A percentile compares a stretch with the other conserved stretches of the same genome.
These are phyloP conservation scores for Paracanthobrama guichenoti DNA, from an alignment of 2,113 vertebrate genomes.

Conservation along the genomic window DNA sequence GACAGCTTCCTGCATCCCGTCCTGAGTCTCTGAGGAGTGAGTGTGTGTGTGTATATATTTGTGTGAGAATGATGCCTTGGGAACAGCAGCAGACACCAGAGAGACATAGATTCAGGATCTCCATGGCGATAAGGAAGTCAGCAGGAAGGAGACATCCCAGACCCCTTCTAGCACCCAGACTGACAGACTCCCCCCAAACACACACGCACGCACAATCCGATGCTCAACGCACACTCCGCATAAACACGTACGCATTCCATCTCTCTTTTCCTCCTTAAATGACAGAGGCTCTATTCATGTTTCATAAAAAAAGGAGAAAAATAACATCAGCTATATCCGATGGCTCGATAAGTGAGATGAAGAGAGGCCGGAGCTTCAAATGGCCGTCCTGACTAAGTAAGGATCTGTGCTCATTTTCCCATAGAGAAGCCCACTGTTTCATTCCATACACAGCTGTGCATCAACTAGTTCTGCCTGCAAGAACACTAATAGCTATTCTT, in stretches of 20 bases:
- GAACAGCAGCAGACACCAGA: conserved; percentile 49
- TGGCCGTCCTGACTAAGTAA: conserved; percentile 49
- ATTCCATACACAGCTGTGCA: neutral
- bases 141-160: conserved; percentile 61
- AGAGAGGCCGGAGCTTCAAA: conserved; percentile 29
- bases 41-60: conserved; percentile 24
- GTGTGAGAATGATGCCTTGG: conserved; percentile 45
- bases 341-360: conserved; percentile 54
- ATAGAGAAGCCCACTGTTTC: conserved; percentile 38
- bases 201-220: conserved; percentile 27
- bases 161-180: conserved; percentile 59
- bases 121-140: conserved; percentile 56
- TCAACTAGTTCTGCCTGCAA: neutral
- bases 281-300: conserved; percentile 74
- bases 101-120: conserved; percentile 54
- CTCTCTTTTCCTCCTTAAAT: conserved; percentile 51
- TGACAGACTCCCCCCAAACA: conserved; percentile 56
- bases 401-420: conserved; percentile 42
- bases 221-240: conserved; percentile 4
- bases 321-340: conserved; percentile 74
- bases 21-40: conserved; percentile 22
- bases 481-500: neutral
- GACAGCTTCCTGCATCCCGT: conserved; percentile 50
- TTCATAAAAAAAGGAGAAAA: conserved; percentile 71
- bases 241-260: conserved; percentile 46